These are phyloP conservation scores for Acrobasis repandana DNA, from an alignment of 2,888 invertebrate species.

Conservation along the genomic window DNA sequence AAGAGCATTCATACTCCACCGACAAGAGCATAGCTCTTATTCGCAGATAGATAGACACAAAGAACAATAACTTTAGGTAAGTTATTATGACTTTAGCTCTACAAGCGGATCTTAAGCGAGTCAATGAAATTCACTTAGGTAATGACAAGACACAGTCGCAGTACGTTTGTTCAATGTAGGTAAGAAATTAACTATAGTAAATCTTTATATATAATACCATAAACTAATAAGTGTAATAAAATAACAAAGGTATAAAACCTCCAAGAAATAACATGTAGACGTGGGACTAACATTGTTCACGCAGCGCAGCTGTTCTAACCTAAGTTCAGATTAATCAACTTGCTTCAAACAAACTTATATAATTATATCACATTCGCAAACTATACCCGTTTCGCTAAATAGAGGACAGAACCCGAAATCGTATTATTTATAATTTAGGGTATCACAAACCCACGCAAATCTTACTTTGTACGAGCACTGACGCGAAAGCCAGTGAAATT, in stretches of 20 bases:
- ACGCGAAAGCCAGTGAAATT: constrained; percentile 7
- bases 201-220: not conserved
- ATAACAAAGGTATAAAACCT: not conserved
- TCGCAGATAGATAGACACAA: too few species aligned
- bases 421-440: constrained; percentile 8
- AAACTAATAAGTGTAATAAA: not conserved
- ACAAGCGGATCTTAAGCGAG: too few species aligned
- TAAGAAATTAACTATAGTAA: too few species aligned
- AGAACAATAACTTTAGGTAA: too few species aligned
- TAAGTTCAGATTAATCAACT: not conserved
- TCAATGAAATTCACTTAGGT: too few species aligned
- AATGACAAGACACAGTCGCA: too few species aligned
- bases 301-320: constrained; percentile 6
- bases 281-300: not conserved
- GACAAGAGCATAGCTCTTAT: too few species aligned
- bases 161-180: too few species aligned
- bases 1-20: too few species aligned
- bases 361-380: not conserved
- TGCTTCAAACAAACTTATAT: constrained; percentile 3
- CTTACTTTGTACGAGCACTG: not conserved
- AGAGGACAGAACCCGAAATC: constrained; percentile 1
- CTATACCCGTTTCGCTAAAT: not conserved
- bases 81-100: too few species aligned
- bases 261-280: not conserved
- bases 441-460: constrained; percentile 2